Percentiles rank a stretch among this genome's conserved stretches.
Conservation (phyloP, 2,797 vertebrate species). For the Lateolabrax maculatus region DNA sequence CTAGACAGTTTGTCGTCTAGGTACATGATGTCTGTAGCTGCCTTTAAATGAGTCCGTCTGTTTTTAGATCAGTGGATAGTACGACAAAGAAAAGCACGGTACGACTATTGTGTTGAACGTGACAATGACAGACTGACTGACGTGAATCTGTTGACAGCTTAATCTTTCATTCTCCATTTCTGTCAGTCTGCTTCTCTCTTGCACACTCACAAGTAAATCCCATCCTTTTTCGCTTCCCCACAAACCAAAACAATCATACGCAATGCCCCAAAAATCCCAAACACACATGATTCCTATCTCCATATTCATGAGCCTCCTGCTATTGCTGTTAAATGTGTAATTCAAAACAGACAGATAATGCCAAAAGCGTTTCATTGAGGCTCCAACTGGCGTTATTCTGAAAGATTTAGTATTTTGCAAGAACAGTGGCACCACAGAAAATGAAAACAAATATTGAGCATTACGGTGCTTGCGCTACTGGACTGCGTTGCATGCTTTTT, state of each 20-base stretch:
- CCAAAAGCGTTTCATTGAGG: slow-evolving; percentile 24
- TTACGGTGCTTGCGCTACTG: slow-evolving; percentile 8
- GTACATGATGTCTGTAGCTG: slow-evolving; percentile 54
- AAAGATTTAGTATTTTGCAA: slow-evolving; percentile 3
- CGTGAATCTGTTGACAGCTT: slow-evolving; percentile 47
- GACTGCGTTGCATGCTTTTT: slow-evolving; percentile 21
- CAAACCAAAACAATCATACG: slow-evolving; percentile 61
- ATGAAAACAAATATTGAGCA: not conserved
- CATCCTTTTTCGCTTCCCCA: slow-evolving; percentile 40
- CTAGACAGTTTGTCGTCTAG: slow-evolving; percentile 55
- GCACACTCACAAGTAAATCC: slow-evolving; percentile 29
- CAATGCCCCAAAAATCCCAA: slow-evolving; percentile 67
- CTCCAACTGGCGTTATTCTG: slow-evolving; percentile 19
- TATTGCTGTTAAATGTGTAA: slow-evolving; percentile 52
- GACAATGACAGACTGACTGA: slow-evolving; percentile 39
- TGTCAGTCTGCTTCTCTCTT: slow-evolving; percentile 12
- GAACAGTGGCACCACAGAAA: slow-evolving; percentile 30
- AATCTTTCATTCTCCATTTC: slow-evolving; percentile 39
- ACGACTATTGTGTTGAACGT: slow-evolving; percentile 34
- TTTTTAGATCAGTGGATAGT: slow-evolving; percentile 72
- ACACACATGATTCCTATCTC: slow-evolving; percentile 64
- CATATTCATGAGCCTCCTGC: slow-evolving; percentile 48
- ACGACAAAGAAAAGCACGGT: slow-evolving; percentile 25
- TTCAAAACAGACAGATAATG: slow-evolving; percentile 61
- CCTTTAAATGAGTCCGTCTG: slow-evolving; percentile 58